Base-by-base conservation (phyloP, 2,888 invertebrate genomes). In the Calliopum simillimum region DNA sequence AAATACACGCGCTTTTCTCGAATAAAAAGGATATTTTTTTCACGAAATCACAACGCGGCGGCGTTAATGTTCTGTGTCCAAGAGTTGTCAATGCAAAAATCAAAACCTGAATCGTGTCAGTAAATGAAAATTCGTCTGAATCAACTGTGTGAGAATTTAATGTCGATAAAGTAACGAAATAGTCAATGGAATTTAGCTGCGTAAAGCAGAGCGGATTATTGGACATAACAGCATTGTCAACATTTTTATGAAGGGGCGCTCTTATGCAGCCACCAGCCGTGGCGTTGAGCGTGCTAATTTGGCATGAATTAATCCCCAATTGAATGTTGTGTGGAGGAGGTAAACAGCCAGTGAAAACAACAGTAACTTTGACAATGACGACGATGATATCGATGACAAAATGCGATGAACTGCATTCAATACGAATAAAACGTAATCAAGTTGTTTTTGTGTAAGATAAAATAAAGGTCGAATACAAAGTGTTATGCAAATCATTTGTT, bases 201-300 rank as follows among this genome's bases (percentile, higher is more conserved):
- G 72, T 74, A 71, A 71, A 73, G 78, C 82, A 79, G 80, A 79
- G n/a, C n/a, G 79, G 81, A 81, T 81, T 81, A 81, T 72, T 77
- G 77, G 76, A 73, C 71, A 41, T 44, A 47, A 56, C 66, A 80
- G 81, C 80, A 73, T 77, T 75, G 82, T 78, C 81, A 80, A 77
- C 74, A 79, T 78, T 76, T 75, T 62, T 70, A 71, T 73, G 71
- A 73, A 41, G 46, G 43, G 43, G 14, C n/a, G n/a, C 41, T 61
- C 41, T 33, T 16, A 5, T n/a, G 59, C 3, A 19, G 58, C 33
- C 33, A 41, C 14, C 19, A 44, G 2, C 4, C 4, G 43, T 4
- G 51, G 41, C 12, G 19, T 12, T 56, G 62, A 70, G 71, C 56
- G 49, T 63, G 72, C 72, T 70, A 43, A n/a, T 25, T 21, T 58